Percentiles rank a stretch among this genome's conserved stretches.
phyloP scores from a whole-genome alignment of 2,113 vertebrate species.

The Athene noctua region DNA sequence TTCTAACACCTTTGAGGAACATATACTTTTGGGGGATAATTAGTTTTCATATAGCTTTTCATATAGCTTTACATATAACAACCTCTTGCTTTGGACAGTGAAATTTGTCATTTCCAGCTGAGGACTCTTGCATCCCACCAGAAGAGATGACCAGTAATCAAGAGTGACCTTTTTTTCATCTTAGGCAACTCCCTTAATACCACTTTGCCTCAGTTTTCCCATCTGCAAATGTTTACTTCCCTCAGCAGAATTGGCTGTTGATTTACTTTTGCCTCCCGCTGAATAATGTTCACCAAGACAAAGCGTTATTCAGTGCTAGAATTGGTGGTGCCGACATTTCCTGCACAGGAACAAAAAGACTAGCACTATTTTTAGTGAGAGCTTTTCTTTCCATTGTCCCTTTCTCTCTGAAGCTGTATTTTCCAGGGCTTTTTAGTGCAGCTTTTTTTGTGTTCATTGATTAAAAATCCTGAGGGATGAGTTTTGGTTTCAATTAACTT shows the following conservation, averaged over 20 bases:
- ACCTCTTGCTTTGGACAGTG: background rate
- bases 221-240: slow-evolving; percentile 40
- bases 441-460: background rate
- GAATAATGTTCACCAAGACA: slow-evolving; percentile 1
- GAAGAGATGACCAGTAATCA: background rate
- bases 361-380: slow-evolving; percentile 38
- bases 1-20: background rate
- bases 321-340: slow-evolving; percentile 41
- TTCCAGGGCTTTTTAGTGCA: background rate
- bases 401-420: slow-evolving; percentile 6
- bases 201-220: slow-evolving; percentile 1
- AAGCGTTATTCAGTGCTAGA: background rate
- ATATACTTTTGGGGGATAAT: background rate
- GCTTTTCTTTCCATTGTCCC: slow-evolving; percentile 46
- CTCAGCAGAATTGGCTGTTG: background rate
- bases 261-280: slow-evolving; percentile 29
- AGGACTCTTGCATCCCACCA: background rate
- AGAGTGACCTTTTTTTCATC: background rate
- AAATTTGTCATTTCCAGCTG: background rate
- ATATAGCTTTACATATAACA: background rate
- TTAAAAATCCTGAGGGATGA: background rate
- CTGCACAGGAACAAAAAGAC: slow-evolving; percentile 41
- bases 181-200: background rate
- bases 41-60: too few species aligned
- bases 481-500: slow-evolving; percentile 31